phyloP scores from a whole-genome alignment of 2,797 vertebrate genomes.

The Sebastes diploproa region DNA sequence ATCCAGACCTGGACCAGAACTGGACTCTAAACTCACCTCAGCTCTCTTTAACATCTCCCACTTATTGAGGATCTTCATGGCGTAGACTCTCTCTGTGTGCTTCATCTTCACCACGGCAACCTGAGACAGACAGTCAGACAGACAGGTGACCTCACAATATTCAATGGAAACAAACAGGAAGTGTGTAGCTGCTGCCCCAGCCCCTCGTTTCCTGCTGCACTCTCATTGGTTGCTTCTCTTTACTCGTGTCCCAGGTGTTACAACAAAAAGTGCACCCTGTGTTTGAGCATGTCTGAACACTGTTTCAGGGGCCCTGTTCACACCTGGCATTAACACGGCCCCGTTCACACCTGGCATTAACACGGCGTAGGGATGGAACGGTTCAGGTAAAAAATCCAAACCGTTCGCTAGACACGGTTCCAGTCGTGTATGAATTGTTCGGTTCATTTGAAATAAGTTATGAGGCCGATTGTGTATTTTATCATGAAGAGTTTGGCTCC shows the following conservation, averaged over 20 bases:
- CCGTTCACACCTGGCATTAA: too few species aligned
- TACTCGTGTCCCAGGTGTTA: not conserved
- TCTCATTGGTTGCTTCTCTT: not conserved
- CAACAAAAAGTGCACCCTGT: not conserved
- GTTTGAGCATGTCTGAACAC: not conserved
- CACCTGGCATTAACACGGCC: too few species aligned
- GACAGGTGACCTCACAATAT: not conserved
- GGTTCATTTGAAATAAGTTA: too few species aligned
- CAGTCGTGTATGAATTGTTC: too few species aligned
- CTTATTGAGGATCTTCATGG: slow-evolving; percentile 99
- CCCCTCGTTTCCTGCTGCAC: not conserved
- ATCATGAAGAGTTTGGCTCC: too few species aligned
- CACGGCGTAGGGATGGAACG: too few species aligned
- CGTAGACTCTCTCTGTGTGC: slow-evolving; percentile 95
- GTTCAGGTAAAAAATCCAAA: too few species aligned
- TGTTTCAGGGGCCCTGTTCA: too few species aligned
- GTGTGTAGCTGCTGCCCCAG: too few species aligned
- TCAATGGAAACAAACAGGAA: too few species aligned
- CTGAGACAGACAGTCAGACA: slow-evolving; percentile 66
- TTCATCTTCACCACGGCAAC: slow-evolving; percentile 99
- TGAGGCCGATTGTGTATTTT: too few species aligned
- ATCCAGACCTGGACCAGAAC: not conserved
- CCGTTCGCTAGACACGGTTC: too few species aligned
- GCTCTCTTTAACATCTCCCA: slow-evolving; percentile 99
- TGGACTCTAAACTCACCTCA: slow-evolving; percentile 81